Evolutionary conservation across 2,113 vertebrate genomes (phyloP).

Genomic region (Corythoichthys haematopterus): DNA sequence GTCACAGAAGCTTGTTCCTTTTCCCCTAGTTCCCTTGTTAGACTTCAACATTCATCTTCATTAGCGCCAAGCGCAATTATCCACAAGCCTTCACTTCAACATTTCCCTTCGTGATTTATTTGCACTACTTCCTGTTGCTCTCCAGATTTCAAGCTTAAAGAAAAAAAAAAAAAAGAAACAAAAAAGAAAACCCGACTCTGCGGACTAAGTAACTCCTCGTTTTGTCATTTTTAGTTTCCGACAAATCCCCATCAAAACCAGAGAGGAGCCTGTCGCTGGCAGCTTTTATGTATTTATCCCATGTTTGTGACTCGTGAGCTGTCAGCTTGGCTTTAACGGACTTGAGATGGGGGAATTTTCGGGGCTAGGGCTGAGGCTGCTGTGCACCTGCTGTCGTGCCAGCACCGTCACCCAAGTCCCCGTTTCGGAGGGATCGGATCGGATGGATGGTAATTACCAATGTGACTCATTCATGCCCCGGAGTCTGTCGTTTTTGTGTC

Average conservation of each 20-base stretch:
- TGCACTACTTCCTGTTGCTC: neutral
- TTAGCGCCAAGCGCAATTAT: slow-evolving; percentile 3
- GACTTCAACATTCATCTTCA: neutral
- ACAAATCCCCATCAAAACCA: neutral
- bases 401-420: slow-evolving; percentile 19
- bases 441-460: neutral
- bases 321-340: slow-evolving; percentile 36
- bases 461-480: neutral
- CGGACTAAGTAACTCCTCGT: neutral
- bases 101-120: neutral
- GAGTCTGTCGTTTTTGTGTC: neutral
- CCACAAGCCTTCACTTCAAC: neutral
- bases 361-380: slow-evolving; percentile 19
- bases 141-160: neutral
- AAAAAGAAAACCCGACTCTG: neutral
- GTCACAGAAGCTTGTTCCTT: neutral
- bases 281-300: slow-evolving; percentile 48
- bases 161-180: neutral
- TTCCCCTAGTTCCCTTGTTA: neutral
- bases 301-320: slow-evolving; percentile 29
- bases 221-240: neutral
- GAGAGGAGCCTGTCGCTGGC: slow-evolving; percentile 10
- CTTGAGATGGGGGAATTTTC: neutral
- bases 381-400: slow-evolving; percentile 12
- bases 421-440: slow-evolving; percentile 26